Evolutionary conservation across 2,113 vertebrate genomes (phyloP), one percentile per base, ranked within the genome.

Genomic region (Propithecus coquereli): DNA sequence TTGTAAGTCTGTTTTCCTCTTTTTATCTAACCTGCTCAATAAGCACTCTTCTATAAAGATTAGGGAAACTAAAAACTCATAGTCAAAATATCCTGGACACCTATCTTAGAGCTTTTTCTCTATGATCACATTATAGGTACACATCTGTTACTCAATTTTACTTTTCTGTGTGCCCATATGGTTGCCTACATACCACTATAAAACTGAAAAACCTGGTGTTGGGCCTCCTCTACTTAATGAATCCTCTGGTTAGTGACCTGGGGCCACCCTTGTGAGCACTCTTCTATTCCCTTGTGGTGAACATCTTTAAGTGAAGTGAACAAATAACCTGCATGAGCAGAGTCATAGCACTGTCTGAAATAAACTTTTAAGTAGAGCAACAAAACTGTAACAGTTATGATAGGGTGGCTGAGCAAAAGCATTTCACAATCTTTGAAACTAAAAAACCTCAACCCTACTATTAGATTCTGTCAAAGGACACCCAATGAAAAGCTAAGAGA

Each of bases 381-480:
- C 5, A 57, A 81, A 90, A 45, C 73, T 50, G 45, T 13, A 22
- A 70, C 34, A 71, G 12, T 25, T 8, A 52, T 27, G 32, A 34
- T 34, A 57, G 70, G 43, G 3, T 25, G 18, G 87, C 14, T 40
- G 11, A 92, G 34, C 40, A 80, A 34, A 93, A 80, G n/a, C 10
- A 97, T 34, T 20, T 70, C 17, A 57, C 11, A 77, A 12, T 68
- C 37, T 57, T 5, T 70, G 84, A 95, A 92, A 91, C 27, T 27
- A 12, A 89, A 86, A 87, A 47, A 14, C 5, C 59, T 12, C 20
- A 87, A 70, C 5, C 68, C 66, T 89, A 18, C 40, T 68, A 61
- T 57, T 45, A 66, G 30, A 81, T 59, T 87, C 27, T 90, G 50
- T 85, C 61, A 92, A 85, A 93, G 20, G 23, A 95, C 96, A 95